Conservation (phyloP, 1,140 invertebrate genomes). For the Brachionus koreanus region DNA sequence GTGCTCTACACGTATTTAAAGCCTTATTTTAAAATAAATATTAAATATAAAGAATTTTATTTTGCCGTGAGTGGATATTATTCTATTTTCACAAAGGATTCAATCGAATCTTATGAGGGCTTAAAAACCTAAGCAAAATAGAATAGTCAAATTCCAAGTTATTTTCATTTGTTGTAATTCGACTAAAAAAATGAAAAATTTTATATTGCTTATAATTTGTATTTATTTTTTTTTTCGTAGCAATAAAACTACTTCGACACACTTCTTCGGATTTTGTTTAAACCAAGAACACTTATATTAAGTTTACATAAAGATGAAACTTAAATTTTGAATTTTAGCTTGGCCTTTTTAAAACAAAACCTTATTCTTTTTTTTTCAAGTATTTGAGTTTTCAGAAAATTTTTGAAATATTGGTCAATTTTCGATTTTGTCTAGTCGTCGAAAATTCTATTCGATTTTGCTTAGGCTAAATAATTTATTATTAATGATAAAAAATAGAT, state of each 20-base stretch:
- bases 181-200: neutral
- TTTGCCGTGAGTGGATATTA: conserved; percentile 1
- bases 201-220: neutral
- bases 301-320: conserved; percentile 1
- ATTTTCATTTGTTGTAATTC: neutral
- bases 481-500: too few relatives aligned
- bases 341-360: neutral
- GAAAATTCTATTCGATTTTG: neutral
- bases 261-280: conserved; percentile 7
- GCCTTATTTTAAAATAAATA: neutral
- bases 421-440: neutral
- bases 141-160: conserved; percentile 1
- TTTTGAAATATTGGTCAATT: neutral
- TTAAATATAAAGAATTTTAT: neutral
- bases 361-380: neutral
- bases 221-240: conserved; percentile 2
- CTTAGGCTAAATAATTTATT: neutral
- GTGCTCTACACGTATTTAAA: neutral
- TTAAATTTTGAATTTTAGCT: neutral
- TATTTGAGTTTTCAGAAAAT: neutral
- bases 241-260: neutral
- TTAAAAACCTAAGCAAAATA: neutral
- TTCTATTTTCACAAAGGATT: neutral
- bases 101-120: neutral
- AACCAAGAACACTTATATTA: conserved; percentile 8